These are phyloP conservation scores for Odocoileus hemionus DNA, from an alignment of 2,113 vertebrate species.

Conservation along the genomic window DNA sequence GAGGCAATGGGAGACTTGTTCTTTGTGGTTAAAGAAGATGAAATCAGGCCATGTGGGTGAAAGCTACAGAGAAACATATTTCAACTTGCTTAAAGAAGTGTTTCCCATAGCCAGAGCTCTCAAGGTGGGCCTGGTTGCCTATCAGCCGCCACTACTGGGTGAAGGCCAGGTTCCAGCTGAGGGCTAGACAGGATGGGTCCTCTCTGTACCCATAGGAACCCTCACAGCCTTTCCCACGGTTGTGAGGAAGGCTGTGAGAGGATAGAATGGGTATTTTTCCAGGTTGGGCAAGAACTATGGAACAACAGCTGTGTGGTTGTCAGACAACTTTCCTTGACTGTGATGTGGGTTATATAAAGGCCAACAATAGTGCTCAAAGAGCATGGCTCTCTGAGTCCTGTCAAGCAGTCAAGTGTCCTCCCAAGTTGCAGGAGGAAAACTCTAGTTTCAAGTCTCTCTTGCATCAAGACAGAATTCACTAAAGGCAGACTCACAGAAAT, in stretches of 20 bases:
- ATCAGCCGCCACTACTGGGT: background rate
- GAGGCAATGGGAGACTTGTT: background rate
- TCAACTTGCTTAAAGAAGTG: background rate
- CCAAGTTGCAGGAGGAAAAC: background rate
- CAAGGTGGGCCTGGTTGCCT: background rate
- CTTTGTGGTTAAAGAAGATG: background rate
- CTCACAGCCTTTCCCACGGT: constrained; percentile 42
- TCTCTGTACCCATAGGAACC: background rate
- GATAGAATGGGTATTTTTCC: background rate
- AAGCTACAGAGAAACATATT: background rate
- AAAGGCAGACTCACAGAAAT: background rate
- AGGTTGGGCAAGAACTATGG: constrained; percentile 51
- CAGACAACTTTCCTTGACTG: background rate
- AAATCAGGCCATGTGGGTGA: background rate
- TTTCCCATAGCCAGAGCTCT: background rate
- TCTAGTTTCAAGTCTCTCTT: background rate
- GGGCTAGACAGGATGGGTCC: background rate
- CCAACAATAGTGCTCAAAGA: background rate
- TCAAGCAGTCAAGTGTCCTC: background rate
- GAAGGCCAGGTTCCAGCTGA: constrained; percentile 3
- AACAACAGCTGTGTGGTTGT: constrained; percentile 53
- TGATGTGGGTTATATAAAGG: background rate
- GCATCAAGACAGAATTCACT: background rate
- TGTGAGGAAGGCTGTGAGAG: constrained; percentile 15
- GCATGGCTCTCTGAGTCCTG: background rate